A percentile compares a stretch with the other conserved stretches of the same genome.
Conservation (phyloP, 2,888 invertebrate species). For the Seira ritae region DNA sequence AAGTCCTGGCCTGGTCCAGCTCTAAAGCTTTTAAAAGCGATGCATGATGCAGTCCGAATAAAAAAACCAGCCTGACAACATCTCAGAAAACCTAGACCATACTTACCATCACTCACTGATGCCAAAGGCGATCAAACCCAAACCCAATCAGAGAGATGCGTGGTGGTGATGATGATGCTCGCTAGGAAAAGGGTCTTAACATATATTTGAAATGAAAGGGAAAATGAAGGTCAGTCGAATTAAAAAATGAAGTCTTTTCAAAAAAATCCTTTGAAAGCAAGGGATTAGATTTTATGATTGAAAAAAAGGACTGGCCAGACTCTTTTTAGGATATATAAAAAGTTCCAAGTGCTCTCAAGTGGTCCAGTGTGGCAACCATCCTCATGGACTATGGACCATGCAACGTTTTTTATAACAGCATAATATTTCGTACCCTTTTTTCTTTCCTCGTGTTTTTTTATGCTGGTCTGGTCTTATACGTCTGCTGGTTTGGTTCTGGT, state of each 20-base stretch:
- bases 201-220: slow-evolving; percentile 56
- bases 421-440: background rate
- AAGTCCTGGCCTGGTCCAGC: background rate
- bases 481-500: background rate
- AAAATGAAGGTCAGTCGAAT: slow-evolving; percentile 59
- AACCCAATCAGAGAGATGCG: background rate
- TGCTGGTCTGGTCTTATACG: background rate
- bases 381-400: background rate
- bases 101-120: slow-evolving; percentile 20
- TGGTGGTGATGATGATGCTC: background rate
- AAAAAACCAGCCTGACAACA: slow-evolving; percentile 54
- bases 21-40: background rate
- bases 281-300: slow-evolving; percentile 5
- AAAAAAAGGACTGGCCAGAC: slow-evolving; percentile 5
- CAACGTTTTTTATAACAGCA: background rate
- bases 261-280: slow-evolving; percentile 1
- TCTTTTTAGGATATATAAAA: slow-evolving; percentile 17
- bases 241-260: slow-evolving; percentile 7
- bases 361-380: background rate
- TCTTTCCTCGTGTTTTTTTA: too few species aligned
- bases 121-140: slow-evolving; percentile 39
- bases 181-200: background rate
- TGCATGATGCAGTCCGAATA: background rate
- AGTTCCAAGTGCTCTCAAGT: slow-evolving; percentile 17
- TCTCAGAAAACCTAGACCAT: slow-evolving; percentile 34